phyloP scores from a whole-genome alignment of 2,113 vertebrate genomes.

The Chionodraco myersi region DNA sequence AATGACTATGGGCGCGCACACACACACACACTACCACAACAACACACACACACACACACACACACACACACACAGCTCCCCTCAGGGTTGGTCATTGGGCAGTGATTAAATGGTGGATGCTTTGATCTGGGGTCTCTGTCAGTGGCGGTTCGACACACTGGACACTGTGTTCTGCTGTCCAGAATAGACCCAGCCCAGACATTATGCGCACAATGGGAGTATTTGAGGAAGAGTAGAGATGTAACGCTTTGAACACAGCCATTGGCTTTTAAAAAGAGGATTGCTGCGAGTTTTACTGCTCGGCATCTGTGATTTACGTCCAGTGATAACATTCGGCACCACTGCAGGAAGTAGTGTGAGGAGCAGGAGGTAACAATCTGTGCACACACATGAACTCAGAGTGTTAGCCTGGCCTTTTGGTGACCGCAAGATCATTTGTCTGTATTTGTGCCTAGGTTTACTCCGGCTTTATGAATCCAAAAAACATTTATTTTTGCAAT shows the following conservation, averaged over 20 bases:
- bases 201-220: conserved; percentile 7
- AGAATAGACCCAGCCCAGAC: conserved; percentile 31
- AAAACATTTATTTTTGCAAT: no score
- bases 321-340: not conserved
- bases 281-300: conserved; percentile 4
- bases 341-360: not conserved
- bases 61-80: not conserved
- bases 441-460: no score
- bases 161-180: conserved; percentile 42
- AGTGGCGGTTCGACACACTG: conserved; percentile 46
- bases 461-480: no score
- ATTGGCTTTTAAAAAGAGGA: not conserved
- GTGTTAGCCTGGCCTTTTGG: not conserved
- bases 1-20: conserved; percentile 9
- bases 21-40: not conserved
- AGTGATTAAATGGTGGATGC: conserved; percentile 38
- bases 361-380: not conserved
- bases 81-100: conserved; percentile 30
- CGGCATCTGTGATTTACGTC: not conserved
- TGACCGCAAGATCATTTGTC: no score
- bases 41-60: not conserved
- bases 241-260: conserved; percentile 8
- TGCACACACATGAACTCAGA: not conserved
- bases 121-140: conserved; percentile 53
- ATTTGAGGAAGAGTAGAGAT: not conserved